Base-by-base conservation (phyloP, 2,888 invertebrate species). In the Lobophora halterata region DNA sequence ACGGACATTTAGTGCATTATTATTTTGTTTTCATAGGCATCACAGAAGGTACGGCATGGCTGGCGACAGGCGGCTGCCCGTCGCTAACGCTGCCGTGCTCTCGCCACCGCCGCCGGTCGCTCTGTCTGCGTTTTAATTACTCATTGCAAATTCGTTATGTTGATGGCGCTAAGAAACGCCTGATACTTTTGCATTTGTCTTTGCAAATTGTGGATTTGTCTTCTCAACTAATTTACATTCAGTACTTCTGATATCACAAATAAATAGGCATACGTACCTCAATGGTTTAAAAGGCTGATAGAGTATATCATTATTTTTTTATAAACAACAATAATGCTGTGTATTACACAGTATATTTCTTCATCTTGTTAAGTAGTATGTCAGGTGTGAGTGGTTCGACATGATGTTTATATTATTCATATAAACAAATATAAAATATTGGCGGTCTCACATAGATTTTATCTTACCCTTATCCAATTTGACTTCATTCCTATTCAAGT, bases 401-500 rank as follows among this genome's bases (percentile, higher is more conserved):
- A 16, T 19, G 7, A 17, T 6, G 12, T 24, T 28, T 19, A 18
- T 20, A 34, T 42, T 39, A 26, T 23, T 13, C 35, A 20, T 26
- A 38, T 42, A 39, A 28, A 35, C 34, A 44, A 52, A 41, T 48
- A 53, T 49, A 56, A 48, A 50, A 41, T 51, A 51, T 46, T 35
- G 36, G 37, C 40, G 48, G 52, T 59, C 53, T 55, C 55, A 58
- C 61, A 63, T 65, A 71, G 65, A 72, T 75, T 73, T 69, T 75
- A 74, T 77, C 67, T 71, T 54, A 46, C 61, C 58, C 66, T 67
- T 75, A 76, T 83, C 79, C 79, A 81, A 80, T 83, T 79, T 75
- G 69, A 71, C 65, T 75, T 79, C 74, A 85, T 85, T 85, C 67
- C 73, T 81, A 85, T 85, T 85, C 83, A 75, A 75, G 73, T 72